Base-by-base conservation (phyloP, 2,888 invertebrate species). In the Sarcophaga caerulescens region DNA sequence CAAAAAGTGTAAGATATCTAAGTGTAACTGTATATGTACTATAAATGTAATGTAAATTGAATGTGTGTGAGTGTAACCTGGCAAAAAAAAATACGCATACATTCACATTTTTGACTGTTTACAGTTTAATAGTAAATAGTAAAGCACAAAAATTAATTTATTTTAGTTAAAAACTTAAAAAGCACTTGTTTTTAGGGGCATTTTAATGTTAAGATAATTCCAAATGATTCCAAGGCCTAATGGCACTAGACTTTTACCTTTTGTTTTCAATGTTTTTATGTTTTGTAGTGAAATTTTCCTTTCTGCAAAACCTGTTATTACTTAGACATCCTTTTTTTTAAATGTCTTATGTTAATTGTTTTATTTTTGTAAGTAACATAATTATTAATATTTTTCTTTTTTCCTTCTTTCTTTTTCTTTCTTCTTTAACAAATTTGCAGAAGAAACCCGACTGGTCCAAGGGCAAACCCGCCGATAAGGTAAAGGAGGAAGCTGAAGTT, bases 401-500 rank as follows among this genome's bases (percentile, higher is more conserved):
- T 85, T 83, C 3, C 25, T 44, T 80, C 23, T 63, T 2, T 47
- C 47, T 25, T 19, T 78, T 1, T 60, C 35, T 80, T 23, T 59
- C 6, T 47, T 21, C 23, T 79, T 60, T 60, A 17, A 73, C 68
- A 44, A 79, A 74, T 66, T 95, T 95, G 92, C 96, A 97, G 97
- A 97, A 97, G 95, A 98, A 98, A 94, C 97, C 97, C 92, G 98
- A 98, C 95, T 98, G 97, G 97, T 97, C 97, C 93, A 98, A 98
- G 95, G 95, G 95, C 94, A 97, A 97, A 93, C 95, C 96, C 93
- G 97, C 96, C 92, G 97, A 97, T 92, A 97, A 97, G 96, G 95
- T 95, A 94, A 96, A 96, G 95, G 97, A 96, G 94, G 97, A 96
- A 94, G 95, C 95, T 94, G 95, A 95, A 93, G 95, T 95, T 94